A percentile compares a stretch with the other conserved stretches of the same genome.
phyloP scores from a whole-genome alignment of 1,140 invertebrate genomes.

The Anoplophora glabripennis region DNA sequence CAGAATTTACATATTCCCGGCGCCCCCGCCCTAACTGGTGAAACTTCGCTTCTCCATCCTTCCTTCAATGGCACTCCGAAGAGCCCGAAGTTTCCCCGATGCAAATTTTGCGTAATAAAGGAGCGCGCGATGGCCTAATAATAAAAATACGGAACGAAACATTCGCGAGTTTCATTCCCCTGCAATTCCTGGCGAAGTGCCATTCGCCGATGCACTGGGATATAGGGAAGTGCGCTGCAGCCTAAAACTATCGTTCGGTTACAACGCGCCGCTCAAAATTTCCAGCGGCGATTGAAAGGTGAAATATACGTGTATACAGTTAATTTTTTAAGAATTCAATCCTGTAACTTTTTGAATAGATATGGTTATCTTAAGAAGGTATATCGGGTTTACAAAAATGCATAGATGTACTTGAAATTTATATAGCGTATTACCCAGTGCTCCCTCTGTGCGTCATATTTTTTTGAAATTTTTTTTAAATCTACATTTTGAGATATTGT shows the following conservation, averaged over 20 bases:
- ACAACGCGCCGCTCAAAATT: background rate
- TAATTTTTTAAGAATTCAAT: no score
- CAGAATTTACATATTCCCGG: constrained; percentile 17
- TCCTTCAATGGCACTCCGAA: constrained; percentile 17
- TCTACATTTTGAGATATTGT: no score
- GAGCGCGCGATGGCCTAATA: constrained; percentile 34
- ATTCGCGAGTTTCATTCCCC: constrained; percentile 34
- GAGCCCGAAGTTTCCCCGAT: constrained; percentile 18
- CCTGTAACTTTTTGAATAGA: no score
- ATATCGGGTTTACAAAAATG: no score
- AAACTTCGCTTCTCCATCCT: constrained; percentile 18
- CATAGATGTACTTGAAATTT: no score
- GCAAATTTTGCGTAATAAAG: constrained; percentile 34
- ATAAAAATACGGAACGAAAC: constrained; percentile 34
- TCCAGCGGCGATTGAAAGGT: no score
- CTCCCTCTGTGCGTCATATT: no score
- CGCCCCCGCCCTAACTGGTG: background rate
- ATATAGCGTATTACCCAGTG: no score
- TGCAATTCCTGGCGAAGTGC: constrained; percentile 29
- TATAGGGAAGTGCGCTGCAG: constrained; percentile 7
- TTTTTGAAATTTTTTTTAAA: no score
- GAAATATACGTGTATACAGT: no score
- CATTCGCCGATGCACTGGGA: constrained; percentile 22
- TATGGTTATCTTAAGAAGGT: no score
- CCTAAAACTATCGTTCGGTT: background rate